Evolutionary conservation across 1,140 invertebrate species (phyloP).

Genomic region (Camponotus pennsylvanicus): DNA sequence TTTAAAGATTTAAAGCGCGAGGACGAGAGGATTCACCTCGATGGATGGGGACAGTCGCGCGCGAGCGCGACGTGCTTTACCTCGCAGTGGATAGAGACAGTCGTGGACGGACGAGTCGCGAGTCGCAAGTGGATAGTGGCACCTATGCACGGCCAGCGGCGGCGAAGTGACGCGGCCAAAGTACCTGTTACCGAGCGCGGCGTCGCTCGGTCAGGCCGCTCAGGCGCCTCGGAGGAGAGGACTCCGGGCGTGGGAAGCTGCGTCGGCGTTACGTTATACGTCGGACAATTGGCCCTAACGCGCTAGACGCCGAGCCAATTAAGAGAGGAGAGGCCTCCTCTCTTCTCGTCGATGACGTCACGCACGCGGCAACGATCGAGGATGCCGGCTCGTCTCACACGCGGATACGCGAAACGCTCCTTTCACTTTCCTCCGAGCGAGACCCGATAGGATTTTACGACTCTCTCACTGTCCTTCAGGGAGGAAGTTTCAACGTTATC

Average conservation of each 20-base stretch:
- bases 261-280: conserved; percentile 74
- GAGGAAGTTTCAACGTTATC: conserved; percentile 38
- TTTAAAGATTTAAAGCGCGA: not conserved
- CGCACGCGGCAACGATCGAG: conserved; percentile 53
- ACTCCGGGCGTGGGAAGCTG: conserved; percentile 74
- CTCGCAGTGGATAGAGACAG: not conserved
- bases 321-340: conserved; percentile 72
- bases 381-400: conserved; percentile 47
- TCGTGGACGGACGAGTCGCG: not conserved
- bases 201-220: not conserved
- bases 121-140: not conserved
- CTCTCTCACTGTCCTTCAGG: conserved; percentile 26
- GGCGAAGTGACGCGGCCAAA: not conserved
- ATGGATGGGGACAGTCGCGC: not conserved
- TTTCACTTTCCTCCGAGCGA: conserved; percentile 59
- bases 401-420: conserved; percentile 51
- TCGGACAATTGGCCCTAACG: conserved; percentile 77
- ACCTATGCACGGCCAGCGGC: not conserved
- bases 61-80: not conserved
- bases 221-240: conserved; percentile 54
- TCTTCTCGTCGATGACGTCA: conserved; percentile 63
- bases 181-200: conserved; percentile 67
- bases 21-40: not conserved
- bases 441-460: conserved; percentile 15
- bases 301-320: conserved; percentile 79